phyloP scores from a whole-genome alignment of 2,113 vertebrate genomes.

The Synchiropus splendidus region DNA sequence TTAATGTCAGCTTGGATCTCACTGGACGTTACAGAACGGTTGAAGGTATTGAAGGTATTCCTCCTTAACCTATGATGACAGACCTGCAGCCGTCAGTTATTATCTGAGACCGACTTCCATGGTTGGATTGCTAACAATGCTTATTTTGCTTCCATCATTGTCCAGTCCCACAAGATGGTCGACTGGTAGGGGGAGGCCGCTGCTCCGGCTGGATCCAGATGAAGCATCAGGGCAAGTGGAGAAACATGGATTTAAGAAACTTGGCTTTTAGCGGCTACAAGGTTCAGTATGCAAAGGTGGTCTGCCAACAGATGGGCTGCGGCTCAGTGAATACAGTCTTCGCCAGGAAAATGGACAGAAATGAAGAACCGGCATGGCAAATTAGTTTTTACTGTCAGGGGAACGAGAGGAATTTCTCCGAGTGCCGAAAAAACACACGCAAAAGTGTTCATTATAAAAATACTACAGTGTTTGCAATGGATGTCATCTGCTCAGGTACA shows the following conservation, averaged over 20 bases:
- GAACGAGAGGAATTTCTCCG: neutral
- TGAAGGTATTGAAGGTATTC: too few species aligned
- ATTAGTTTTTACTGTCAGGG: neutral
- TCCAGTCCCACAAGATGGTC: neutral
- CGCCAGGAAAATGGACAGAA: neutral
- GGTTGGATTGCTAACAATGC: too few species aligned
- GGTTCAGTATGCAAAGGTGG: neutral
- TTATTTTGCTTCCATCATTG: too few species aligned
- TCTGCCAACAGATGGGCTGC: conserved; percentile 7
- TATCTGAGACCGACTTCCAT: too few species aligned
- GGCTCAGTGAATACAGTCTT: neutral
- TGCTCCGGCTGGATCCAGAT: conserved; percentile 11
- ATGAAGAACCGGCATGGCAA: neutral
- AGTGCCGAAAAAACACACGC: neutral
- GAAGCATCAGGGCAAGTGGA: conserved; percentile 4
- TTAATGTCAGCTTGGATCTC: too few species aligned
- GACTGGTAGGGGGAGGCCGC: neutral
- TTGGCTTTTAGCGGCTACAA: too few species aligned
- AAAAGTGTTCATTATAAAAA: neutral
- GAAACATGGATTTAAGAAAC: neutral
- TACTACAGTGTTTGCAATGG: neutral
- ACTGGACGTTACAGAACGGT: too few species aligned
- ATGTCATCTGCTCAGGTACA: conserved; percentile 13
- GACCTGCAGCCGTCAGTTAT: too few species aligned
- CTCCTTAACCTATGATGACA: too few species aligned